Base-by-base conservation (phyloP, 2,113 vertebrate genomes). In the Gasterosteus aculeatus region DNA sequence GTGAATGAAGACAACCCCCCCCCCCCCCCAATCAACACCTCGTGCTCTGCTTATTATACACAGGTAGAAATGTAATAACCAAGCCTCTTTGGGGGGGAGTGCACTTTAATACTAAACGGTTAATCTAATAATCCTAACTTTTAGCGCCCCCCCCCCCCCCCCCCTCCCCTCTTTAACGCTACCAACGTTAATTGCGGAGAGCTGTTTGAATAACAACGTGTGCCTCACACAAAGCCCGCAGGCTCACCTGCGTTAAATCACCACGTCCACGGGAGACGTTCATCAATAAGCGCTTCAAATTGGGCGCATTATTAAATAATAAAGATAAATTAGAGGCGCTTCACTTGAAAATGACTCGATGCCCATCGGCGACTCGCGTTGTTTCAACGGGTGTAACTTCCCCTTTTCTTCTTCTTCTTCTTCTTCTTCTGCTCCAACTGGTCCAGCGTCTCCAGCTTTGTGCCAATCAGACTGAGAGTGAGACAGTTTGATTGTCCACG, bases 61-160 rank as follows among this genome's bases (percentile, higher is more conserved):
- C 54, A 15, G 14, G 75, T 86, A 85, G 47, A 58, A 46, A 58
- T 42, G 87, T 92, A 86, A 89, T 89, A 89, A 65, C 69, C 0
- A 11, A 53, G 7, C 51, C 51, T 9, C 5, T 26, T n/a, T n/a
- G n/a, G n/a, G n/a, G n/a, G n/a, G n/a, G n/a, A n/a, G 31, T 12
- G 16, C 35, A 57, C 35, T 80, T 72, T 63, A 18, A n/a, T 4
- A 29, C 26, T 26, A 1, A 73, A 38, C 63, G 49, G 42, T 62
- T 31, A 42, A 68, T 8, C 62, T 31, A 47, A 68, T 6, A 62
- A 41, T 26, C 22, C 22, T 49, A 42, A 39, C 31, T 53, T 7
- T 2, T 15, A 47, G 59, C 59, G 72, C 18, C 66, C 38, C 5
- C 10, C 35, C 4, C 26, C 26, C 1, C 2, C 16, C 10, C 2